Conservation (phyloP, 2,888 invertebrate species). For the Craniophora ligustri region DNA sequence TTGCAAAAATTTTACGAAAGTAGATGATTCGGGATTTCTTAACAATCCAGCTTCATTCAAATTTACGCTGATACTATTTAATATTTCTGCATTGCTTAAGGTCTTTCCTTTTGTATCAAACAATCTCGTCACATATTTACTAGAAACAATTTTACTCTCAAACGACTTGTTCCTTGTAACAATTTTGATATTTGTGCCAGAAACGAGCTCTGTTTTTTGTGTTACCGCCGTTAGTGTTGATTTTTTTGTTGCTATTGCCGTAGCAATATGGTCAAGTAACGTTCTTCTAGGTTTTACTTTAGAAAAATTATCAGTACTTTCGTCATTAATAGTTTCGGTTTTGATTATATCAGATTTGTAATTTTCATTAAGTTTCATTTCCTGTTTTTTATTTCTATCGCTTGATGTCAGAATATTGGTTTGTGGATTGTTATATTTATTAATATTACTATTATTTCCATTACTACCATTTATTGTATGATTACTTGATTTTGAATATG, state of each 20-base stretch:
- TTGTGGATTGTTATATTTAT: slow-evolving; percentile 3
- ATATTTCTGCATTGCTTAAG: slow-evolving; percentile 11
- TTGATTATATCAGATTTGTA: background rate
- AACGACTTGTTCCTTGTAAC: slow-evolving; percentile 13
- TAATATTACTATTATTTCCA: background rate
- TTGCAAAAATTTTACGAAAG: slow-evolving; percentile 24
- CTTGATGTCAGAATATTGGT: background rate
- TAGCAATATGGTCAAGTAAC: slow-evolving; percentile 15
- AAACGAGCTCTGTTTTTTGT: background rate
- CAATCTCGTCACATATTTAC: slow-evolving; percentile 16
- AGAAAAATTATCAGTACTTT: background rate
- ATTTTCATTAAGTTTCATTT: background rate
- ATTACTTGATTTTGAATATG: background rate
- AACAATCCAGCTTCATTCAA: slow-evolving; percentile 21
- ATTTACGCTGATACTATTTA: slow-evolving; percentile 14
- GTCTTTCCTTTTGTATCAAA: background rate
- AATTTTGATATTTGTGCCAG: slow-evolving; percentile 6
- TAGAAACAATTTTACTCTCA: slow-evolving; percentile 32
- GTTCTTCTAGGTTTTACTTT: background rate
- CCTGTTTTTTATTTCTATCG: background rate
- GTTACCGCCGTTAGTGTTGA: background rate
- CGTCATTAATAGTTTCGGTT: background rate
- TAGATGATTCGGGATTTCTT: slow-evolving; percentile 17
- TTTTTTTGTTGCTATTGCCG: background rate
- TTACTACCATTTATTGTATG: background rate